Evolutionary conservation across 1,140 invertebrate genomes (phyloP).

Genomic region (Drosophila sp.): DNA sequence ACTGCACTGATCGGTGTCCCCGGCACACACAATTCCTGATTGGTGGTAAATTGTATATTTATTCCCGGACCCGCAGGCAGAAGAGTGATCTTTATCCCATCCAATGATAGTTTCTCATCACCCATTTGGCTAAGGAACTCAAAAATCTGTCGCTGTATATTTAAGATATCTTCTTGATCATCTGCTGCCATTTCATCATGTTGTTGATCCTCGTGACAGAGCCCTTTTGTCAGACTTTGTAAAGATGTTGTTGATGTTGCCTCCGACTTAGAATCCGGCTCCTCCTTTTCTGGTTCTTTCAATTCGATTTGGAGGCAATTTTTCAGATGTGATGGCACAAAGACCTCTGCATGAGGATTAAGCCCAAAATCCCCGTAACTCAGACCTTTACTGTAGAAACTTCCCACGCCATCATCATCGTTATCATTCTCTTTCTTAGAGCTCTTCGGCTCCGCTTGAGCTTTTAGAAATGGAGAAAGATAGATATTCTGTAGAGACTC

Average conservation of each 20-base stretch:
- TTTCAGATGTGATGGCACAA: constrained; percentile 48
- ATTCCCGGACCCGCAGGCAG: constrained; percentile 45
- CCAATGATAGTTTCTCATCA: constrained; percentile 43
- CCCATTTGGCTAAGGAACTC: constrained; percentile 54
- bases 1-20: neutral
- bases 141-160: constrained; percentile 41
- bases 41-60: constrained; percentile 44
- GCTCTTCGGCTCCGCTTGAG: neutral
- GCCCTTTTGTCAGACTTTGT: neutral
- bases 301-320: neutral
- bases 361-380: constrained; percentile 34
- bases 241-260: constrained; percentile 51
- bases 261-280: constrained; percentile 14
- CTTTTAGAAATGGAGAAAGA: neutral
- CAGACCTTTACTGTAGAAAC: neutral
- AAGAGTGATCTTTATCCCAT: constrained; percentile 37
- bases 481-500: neutral
- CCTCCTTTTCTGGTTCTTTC: neutral
- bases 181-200: constrained; percentile 2
- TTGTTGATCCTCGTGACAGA: neutral
- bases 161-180: constrained; percentile 1
- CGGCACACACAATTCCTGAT: neutral
- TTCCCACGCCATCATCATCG: neutral
- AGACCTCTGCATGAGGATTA: constrained; percentile 60
- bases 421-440: neutral